Base-by-base conservation (phyloP, 2,888 invertebrate species). In the Ichneumon xanthorius region DNA sequence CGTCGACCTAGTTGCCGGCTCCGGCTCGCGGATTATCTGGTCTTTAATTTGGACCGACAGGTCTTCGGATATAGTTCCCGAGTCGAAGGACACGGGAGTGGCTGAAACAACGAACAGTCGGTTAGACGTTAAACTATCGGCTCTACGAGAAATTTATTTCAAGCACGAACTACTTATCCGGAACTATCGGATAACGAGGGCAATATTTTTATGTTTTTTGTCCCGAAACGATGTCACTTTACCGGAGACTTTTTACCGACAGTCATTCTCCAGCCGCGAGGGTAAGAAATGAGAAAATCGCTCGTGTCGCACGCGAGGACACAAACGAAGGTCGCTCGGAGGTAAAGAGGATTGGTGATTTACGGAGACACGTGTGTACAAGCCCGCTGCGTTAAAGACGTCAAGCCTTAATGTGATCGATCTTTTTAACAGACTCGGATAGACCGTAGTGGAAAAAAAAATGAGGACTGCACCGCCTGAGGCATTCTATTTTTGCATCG, bases 51-150 rank as follows among this genome's bases (percentile, higher is more conserved):
- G 80, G 14, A 88, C 82, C n/a, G 89, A 88, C 14, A 88, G 78
- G n/a, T 90, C 90, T 79, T 90, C 90, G 14, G 91, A 89, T 73
- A 90, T 72, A 16, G 89, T 89, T 14, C 89, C 76, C 40, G 87
- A 86, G 33, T 84, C 85, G 71, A 81, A 79, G 53, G 87, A 80
- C 26, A 81, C 80, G 48, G 88, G 85, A 48, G 84, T 87, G 11
- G 58, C 88, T 88, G 45, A 14, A 48, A 19, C 22, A 45, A 50
- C 11, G 48, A 26, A 33, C 1, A 53, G 26, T 22, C 2, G 71
- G 33, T n/a, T 71, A 71, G 11, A 16, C 37, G 4, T 0, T 48
- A 48, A 14, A 48, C 3, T 4, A 58, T 58, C 58, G 11, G 26
- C 14, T 22, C 11, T 1, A 14, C 58, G 58, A 58, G 11, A 0